phyloP scores from a whole-genome alignment of 2,113 vertebrate genomes.

The Tonatia bakeri region DNA sequence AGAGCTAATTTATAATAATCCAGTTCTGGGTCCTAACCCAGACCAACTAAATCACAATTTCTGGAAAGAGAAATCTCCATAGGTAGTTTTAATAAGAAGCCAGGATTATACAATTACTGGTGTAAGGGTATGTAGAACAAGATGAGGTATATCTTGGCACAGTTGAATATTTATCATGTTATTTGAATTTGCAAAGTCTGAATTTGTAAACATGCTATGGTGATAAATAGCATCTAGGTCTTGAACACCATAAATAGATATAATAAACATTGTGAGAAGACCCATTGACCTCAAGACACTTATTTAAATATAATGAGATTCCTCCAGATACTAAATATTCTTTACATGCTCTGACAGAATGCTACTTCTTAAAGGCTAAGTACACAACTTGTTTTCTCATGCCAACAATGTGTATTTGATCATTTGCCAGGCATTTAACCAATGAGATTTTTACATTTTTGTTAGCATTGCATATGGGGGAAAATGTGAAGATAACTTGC shows the following conservation, averaged over 20 bases:
- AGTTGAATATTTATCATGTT: not conserved
- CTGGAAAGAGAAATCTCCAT: not conserved
- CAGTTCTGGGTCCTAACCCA: not conserved
- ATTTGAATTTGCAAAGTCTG: not conserved
- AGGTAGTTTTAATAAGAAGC: not conserved
- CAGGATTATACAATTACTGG: not conserved
- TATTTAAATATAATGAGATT: not conserved
- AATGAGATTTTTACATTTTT: not conserved
- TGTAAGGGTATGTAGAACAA: not conserved
- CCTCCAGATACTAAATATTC: not conserved
- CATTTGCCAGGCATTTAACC: not conserved
- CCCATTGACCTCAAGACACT: not conserved
- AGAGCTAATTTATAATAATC: not conserved
- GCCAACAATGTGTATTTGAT: not conserved
- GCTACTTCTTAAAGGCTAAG: not conserved
- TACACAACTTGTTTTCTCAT: not conserved
- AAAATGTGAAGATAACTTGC: not conserved
- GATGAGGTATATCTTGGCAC: not conserved
- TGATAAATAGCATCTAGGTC: not conserved
- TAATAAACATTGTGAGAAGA: not conserved
- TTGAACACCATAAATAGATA: not conserved
- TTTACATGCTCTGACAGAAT: not conserved
- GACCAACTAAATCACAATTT: constrained; percentile 11
- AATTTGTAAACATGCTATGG: not conserved
- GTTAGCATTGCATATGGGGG: not conserved